These are phyloP conservation scores for Panulirus ornatus DNA, from an alignment of 1,140 invertebrate species.

Conservation along the genomic window DNA sequence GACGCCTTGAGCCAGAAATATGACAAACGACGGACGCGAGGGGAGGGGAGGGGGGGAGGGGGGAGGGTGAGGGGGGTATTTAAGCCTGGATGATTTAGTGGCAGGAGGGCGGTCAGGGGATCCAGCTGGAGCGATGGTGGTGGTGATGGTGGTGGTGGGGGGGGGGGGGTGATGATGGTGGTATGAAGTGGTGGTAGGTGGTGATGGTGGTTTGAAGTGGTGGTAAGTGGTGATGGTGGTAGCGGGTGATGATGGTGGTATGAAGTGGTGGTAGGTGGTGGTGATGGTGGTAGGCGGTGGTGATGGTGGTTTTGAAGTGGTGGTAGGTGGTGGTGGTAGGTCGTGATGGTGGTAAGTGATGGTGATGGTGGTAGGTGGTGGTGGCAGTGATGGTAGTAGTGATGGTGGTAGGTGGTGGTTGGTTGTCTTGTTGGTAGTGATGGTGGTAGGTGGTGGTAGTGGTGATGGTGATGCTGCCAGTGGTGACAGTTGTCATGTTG, in stretches of 20 bases:
- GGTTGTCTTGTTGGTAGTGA: not conserved
- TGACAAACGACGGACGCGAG: not conserved
- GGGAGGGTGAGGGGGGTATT: not conserved
- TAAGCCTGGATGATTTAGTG: not conserved
- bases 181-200: not conserved
- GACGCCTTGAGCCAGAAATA: conserved; percentile 2
- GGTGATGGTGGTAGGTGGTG: not conserved
- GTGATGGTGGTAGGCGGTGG: not conserved
- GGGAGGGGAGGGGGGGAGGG: not conserved
- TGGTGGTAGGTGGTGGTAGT: not conserved
- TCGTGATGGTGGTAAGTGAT: not conserved
- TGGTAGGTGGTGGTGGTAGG: not conserved
- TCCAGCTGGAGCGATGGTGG: not conserved
- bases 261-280: too few species aligned
- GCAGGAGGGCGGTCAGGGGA: not conserved
- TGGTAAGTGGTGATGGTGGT: not conserved
- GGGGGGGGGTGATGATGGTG: not conserved
- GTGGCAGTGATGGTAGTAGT: not conserved
- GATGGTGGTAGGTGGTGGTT: not conserved
- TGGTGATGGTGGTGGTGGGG: not conserved
- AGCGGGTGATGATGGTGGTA: too few species aligned
- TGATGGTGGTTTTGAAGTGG: not conserved
- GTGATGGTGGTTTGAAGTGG: not conserved
- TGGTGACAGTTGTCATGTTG: not conserved
- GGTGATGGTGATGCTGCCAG: not conserved